Conservation (phyloP, 1,140 invertebrate genomes). For the Dreissena polymorpha region DNA sequence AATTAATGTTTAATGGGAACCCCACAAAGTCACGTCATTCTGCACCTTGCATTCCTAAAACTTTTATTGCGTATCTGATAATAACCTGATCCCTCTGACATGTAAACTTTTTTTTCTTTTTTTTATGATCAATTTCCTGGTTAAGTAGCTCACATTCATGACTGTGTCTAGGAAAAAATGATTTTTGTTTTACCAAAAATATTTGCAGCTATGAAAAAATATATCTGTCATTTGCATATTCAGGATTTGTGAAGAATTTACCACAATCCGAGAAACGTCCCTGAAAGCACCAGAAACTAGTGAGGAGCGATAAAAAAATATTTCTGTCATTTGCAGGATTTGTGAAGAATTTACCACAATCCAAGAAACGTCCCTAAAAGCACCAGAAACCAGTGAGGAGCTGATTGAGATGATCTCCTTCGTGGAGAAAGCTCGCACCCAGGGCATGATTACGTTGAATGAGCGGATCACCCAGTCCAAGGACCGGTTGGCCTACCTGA, state of each 20-base stretch:
- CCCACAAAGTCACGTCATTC: no score
- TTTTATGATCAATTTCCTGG: no score
- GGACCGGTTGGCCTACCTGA: conserved; percentile 75
- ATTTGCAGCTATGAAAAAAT: no score
- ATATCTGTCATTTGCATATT: conserved; percentile 12
- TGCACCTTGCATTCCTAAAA: no score
- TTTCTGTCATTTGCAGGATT: conserved; percentile 59
- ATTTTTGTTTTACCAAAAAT: no score
- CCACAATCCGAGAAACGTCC: conserved; percentile 71
- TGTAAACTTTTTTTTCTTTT: no score
- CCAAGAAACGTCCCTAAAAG: conserved; percentile 70
- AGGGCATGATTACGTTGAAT: conserved; percentile 75
- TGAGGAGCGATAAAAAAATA: conserved; percentile 47
- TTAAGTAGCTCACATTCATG: no score
- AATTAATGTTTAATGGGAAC: no score
- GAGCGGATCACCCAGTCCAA: conserved; percentile 74
- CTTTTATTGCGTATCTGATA: no score
- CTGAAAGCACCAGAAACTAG: conserved; percentile 76
- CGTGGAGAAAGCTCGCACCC: conserved; percentile 75
- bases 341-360: conserved; percentile 76
- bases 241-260: conserved; percentile 78
- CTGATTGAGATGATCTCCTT: conserved; percentile 77
- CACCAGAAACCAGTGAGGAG: conserved; percentile 74
- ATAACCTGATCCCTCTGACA: no score
- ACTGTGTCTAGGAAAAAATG: no score